Evolutionary conservation across 2,797 vertebrate species (phyloP).

Genomic region (Tachyglossus aculeatus): DNA sequence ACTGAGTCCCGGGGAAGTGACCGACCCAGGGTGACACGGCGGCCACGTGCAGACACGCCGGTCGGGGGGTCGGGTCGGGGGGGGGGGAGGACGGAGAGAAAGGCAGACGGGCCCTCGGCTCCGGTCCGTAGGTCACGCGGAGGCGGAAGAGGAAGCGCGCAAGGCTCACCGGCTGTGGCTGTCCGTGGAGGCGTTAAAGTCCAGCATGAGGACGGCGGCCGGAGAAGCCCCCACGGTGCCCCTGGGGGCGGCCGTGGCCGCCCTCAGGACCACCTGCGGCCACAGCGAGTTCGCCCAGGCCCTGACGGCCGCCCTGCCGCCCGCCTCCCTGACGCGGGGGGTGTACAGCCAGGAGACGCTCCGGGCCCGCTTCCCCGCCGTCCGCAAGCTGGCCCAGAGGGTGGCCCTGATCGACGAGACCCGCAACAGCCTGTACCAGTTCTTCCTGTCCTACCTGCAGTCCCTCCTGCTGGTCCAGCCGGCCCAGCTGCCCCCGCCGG

Average conservation of each 20-base stretch:
- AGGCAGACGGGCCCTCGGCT: neutral
- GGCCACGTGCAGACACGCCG: no score
- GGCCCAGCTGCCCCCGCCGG: conserved; percentile 82
- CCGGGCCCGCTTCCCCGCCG: conserved; percentile 82
- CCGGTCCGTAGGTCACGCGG: conserved; percentile 82
- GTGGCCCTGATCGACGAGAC: conserved; percentile 94
- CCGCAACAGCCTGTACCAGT: conserved; percentile 93
- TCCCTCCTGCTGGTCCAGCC: conserved; percentile 87
- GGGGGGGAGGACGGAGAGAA: neutral
- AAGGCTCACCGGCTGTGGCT: conserved; percentile 95
- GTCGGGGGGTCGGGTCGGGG: no score
- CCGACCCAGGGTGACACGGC: no score
- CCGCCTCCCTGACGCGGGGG: conserved; percentile 86
- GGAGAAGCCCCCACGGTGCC: conserved; percentile 81
- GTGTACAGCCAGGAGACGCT: conserved; percentile 93
- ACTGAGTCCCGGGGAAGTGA: no score
- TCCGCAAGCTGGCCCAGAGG: conserved; percentile 85
- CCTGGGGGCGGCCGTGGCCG: conserved; percentile 79
- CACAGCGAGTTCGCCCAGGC: conserved; percentile 86
- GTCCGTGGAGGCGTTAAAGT: conserved; percentile 89
- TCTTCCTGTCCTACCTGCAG: conserved; percentile 94
- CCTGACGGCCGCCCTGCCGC: conserved; percentile 83
- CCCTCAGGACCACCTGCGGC: conserved; percentile 79
- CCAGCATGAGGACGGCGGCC: conserved; percentile 80
- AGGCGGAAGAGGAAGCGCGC: conserved; percentile 89